phyloP scores from a whole-genome alignment of 2,113 vertebrate species.

The Calidris pygmaea region DNA sequence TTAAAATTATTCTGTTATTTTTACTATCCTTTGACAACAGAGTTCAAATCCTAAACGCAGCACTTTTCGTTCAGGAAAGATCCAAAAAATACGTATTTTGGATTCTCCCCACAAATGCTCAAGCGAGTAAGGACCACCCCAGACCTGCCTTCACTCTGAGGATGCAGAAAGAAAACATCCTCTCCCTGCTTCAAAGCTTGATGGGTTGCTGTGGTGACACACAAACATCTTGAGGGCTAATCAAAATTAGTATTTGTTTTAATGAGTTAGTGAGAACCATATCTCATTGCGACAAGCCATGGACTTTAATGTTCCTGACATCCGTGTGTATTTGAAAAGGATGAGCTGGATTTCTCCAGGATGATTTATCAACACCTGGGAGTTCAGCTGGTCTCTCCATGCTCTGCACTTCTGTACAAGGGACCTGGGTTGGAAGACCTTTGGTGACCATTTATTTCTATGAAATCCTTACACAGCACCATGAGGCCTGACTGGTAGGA shows the following conservation, averaged over 20 bases:
- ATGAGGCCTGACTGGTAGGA: not conserved
- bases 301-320: not conserved
- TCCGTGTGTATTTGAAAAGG: not conserved
- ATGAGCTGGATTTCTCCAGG: not conserved
- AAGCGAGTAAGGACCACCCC: not conserved
- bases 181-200: not conserved
- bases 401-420: not conserved
- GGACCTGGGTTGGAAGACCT: not conserved
- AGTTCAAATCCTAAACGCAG: not conserved
- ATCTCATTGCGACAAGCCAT: not conserved
- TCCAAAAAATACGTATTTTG: rapidly evolving
- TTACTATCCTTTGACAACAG: not conserved
- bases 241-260: not conserved
- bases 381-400: not conserved
- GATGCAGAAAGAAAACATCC: not conserved
- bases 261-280: not conserved
- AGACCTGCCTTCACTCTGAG: not conserved
- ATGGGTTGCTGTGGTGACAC: not conserved
- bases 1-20: not conserved
- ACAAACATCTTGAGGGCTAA: not conserved
- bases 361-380: not conserved
- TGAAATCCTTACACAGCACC: not conserved
- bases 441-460: not conserved
- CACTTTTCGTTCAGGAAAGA: not conserved
- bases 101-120: not conserved